Percentiles rank a stretch among this genome's conserved stretches.
Conservation (phyloP, 2,113 vertebrate genomes). For the Coptodon rendalli region DNA sequence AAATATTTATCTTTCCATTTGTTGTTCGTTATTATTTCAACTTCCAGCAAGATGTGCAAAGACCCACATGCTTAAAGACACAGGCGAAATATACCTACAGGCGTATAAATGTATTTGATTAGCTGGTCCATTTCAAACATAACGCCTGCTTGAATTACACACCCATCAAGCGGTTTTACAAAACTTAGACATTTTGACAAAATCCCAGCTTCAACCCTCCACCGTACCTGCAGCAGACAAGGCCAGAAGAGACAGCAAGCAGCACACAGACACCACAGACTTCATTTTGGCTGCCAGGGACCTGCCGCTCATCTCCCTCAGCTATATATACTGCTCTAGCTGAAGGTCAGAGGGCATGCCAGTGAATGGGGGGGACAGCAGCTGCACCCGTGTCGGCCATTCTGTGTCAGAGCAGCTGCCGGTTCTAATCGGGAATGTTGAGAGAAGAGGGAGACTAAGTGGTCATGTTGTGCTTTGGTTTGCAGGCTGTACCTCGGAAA, state of each 20-base stretch:
- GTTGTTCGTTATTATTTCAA: not conserved
- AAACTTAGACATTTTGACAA: not conserved
- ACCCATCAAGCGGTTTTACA: not conserved
- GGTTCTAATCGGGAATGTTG: constrained; percentile 6
- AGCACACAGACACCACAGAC: constrained; percentile 47
- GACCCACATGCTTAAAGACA: not conserved
- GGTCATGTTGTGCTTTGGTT: not conserved
- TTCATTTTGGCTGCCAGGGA: constrained; percentile 72
- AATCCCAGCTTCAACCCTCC: not conserved
- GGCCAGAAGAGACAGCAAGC: constrained; percentile 58
- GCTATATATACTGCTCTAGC: constrained; percentile 63
- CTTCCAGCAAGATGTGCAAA: not conserved
- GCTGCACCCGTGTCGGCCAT: constrained; percentile 34
- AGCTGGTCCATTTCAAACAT: not conserved
- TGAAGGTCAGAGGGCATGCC: constrained; percentile 59
- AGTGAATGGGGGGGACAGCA: constrained; percentile 28
- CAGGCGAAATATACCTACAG: not conserved
- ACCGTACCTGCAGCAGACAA: constrained; percentile 63
- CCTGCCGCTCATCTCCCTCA: not conserved
- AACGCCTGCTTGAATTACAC: not conserved
- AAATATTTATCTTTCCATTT: not conserved
- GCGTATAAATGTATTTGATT: not conserved
- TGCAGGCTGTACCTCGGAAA: not conserved
- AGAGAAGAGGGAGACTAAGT: not conserved
- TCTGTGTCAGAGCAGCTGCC: constrained; percentile 57